Evolutionary conservation across 1,140 invertebrate species (phyloP), one percentile per base, ranked within the genome.

Genomic region (Neodiprion virginianus): DNA sequence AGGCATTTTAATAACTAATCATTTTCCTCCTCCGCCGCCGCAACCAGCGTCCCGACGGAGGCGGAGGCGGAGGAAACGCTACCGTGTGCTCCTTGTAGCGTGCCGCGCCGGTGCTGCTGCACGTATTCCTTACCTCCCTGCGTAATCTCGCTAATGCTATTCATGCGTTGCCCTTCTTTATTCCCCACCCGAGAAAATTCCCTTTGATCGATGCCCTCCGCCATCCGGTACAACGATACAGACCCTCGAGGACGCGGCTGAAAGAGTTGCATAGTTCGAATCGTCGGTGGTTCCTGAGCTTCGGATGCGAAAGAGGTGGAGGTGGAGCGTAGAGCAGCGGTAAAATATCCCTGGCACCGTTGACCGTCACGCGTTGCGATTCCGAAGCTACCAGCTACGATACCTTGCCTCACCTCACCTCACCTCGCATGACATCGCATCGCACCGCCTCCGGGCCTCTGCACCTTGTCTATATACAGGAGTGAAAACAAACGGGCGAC

Each of bases 351-450:
- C 53, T 61, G 53, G 8, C 53, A 61, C 53, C 53, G 53, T 14
- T 61, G 53, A 61, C 73, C 78, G 71, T 72, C 74, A 49, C 65
- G 69, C 78, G 75, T 79, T 81, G 77, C 74, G 73, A 78, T 73
- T 73, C 72, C 76, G 70, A 53, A 66, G 50, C 67, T 80, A 61
- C 76, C 67, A 17, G 47, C 50, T 61, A 48, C 72, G 48, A n/a
- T 40, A 10, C 69, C 49, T 40, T 40, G 28, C 28, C 28, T 40
- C 28, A 7, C 28, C 28, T 21, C 17, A 21, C 17, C 61, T 69
- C 23, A 21, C 53, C 53, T n/a, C n/a, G 53, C 53, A 40, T 40
- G 2, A 7, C 28, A 14, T 69, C 23, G 68, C 53, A 12, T n/a
- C n/a, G 53, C 53, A 14, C 11, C 53, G 53, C 53, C 53, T 61